Evolutionary conservation across 2,888 invertebrate genomes (phyloP), one percentile per base, ranked within the genome.

Genomic region (Taenaris catops): DNA sequence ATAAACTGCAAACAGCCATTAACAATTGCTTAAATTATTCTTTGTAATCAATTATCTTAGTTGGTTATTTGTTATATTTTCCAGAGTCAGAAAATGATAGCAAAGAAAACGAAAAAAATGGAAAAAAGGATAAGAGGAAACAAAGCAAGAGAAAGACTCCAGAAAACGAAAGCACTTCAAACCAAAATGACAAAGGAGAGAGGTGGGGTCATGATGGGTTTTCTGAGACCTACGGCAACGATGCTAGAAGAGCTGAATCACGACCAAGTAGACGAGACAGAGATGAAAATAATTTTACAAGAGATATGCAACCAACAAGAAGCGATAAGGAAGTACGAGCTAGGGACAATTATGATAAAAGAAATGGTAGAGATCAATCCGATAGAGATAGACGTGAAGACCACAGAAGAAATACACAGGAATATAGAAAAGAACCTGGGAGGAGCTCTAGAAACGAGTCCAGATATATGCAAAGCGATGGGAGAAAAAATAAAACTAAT

Each of bases 161-260:
- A 6, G 53, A 51, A 11, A 24, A 38, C 2, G 58, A 56, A 31
- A 41, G 58, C 0, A 11, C 14, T 19, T 20, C 33, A 12, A 46
- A 40, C 12, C 34, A 38, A 25, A 49, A 48, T 33, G 39, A 46
- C 1, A 64, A 70, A 36, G 38, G 32, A 8, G 73, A 79, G 25
- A 62, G 71, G 35, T 83, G 84, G 84, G 83, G 80, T 1, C 84
- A 86, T 41, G 83, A 83, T 31, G 81, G 84, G 1, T 84, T 78
- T 41, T 84, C 75, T 41, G 81, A 84, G 17, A 81, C 74, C 0
- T 80, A 86, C 38, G 86, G 84, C 0, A 62, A 72, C 53, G 73
- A 71, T 24, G 80, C 78, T 1, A 56, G 58, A 8, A 56, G 80
- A 25, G 44, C 46, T 2, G 69, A 73, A 4, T 46, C 58, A 1